Percentiles rank a stretch among this genome's conserved stretches.
These are phyloP conservation scores for Lamprologus speciosus DNA, from an alignment of 2,113 vertebrate genomes.

Conservation along the genomic window DNA sequence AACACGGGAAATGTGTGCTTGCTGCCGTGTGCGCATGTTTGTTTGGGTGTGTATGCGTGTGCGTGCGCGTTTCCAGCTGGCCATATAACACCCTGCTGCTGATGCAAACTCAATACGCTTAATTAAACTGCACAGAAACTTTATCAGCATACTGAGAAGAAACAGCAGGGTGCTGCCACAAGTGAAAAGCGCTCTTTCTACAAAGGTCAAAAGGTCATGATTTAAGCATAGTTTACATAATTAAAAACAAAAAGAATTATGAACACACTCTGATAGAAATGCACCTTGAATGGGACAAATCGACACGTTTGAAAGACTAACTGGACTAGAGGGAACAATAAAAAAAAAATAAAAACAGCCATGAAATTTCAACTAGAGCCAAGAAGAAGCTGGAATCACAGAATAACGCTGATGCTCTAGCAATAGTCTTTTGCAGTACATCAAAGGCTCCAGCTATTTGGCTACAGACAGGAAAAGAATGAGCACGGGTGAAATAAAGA, in stretches of 20 bases:
- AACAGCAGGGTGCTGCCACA: background rate
- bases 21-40: background rate
- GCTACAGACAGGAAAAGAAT: slow-evolving; percentile 1
- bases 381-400: slow-evolving; percentile 15
- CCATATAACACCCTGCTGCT: slow-evolving; percentile 58
- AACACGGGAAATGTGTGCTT: background rate
- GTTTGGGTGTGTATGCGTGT: background rate
- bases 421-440: slow-evolving; percentile 25
- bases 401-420: slow-evolving; percentile 19
- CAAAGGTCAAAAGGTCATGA: slow-evolving; percentile 20
- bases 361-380: background rate
- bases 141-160: slow-evolving; percentile 42
- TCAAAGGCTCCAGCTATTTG: slow-evolving; percentile 41
- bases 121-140: slow-evolving; percentile 67
- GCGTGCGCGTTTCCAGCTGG: slow-evolving; percentile 31
- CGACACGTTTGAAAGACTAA: background rate
- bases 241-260: background rate
- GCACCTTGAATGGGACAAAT: background rate
- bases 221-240: background rate
- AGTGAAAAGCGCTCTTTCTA: background rate
- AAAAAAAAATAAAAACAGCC: background rate
- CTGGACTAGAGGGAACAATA: background rate
- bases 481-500: slow-evolving; percentile 26
- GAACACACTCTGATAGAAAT: background rate
- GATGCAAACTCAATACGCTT: slow-evolving; percentile 69